A percentile compares a stretch with the other conserved stretches of the same genome.
These are phyloP conservation scores for Riptortus pedestris DNA, from an alignment of 1,140 invertebrate species.

Conservation along the genomic window DNA sequence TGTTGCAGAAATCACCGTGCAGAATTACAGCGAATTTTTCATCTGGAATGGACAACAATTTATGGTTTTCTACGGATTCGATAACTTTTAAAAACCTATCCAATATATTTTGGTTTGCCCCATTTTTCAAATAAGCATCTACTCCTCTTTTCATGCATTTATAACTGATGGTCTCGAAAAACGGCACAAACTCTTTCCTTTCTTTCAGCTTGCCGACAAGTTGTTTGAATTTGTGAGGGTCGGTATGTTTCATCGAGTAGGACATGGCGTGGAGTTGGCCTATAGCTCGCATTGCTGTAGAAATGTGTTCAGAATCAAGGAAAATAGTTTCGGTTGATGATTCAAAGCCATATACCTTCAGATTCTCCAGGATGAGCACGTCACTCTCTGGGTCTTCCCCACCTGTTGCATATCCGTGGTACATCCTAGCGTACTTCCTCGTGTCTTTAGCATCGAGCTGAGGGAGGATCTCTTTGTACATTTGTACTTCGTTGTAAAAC, in stretches of 20 bases:
- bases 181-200: not conserved
- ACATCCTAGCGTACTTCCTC: not conserved
- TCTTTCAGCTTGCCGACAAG: not conserved
- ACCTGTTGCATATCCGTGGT: not conserved
- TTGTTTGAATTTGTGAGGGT: not conserved
- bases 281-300: not conserved
- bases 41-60: not conserved
- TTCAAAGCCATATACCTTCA: not conserved
- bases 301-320: not conserved
- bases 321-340: not conserved
- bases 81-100: not conserved
- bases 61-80: not conserved
- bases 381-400: not conserved
- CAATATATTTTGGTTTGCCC: not conserved
- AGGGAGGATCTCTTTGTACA: conserved; percentile 4
- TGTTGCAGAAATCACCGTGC: conserved; percentile 47
- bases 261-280: not conserved
- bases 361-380: not conserved
- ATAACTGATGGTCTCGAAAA: not conserved
- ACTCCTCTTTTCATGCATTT: not conserved
- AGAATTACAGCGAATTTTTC: not conserved
- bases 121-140: not conserved
- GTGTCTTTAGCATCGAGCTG: not conserved
- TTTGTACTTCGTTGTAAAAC: not conserved
- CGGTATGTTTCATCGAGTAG: not conserved